phyloP scores from a whole-genome alignment of 64 coral and sea anemone species.

The Anthopleura sola region DNA sequence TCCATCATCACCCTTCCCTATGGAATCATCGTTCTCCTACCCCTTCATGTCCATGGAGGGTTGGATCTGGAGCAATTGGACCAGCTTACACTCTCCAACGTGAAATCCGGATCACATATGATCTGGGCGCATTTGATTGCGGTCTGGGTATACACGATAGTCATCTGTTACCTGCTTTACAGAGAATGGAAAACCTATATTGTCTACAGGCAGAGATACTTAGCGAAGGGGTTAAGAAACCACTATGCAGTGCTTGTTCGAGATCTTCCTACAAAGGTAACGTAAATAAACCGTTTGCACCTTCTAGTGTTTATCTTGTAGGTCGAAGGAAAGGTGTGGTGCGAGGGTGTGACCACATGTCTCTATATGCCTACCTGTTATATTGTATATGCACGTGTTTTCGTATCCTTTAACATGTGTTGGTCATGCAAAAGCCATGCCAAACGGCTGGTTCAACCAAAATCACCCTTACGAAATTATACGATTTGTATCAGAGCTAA shows the following conservation, averaged over 20 bases:
- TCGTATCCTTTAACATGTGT: neutral
- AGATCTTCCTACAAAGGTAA: conserved; percentile 58
- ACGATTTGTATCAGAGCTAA: no score
- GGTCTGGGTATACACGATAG: conserved; percentile 40
- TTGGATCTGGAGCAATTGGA: conserved; percentile 8
- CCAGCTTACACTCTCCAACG: conserved; percentile 39
- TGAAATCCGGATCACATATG: neutral
- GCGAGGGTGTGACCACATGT: conserved; percentile 1
- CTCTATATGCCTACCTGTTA: neutral
- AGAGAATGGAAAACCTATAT: conserved; percentile 54
- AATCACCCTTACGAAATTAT: no score
- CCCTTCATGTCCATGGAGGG: conserved; percentile 33
- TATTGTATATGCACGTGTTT: neutral
- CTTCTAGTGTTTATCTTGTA: neutral
- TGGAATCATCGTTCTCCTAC: conserved; percentile 47
- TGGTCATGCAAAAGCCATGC: neutral
- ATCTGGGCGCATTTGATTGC: conserved; percentile 56
- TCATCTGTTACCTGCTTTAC: conserved; percentile 59
- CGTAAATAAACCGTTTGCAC: neutral
- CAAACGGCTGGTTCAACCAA: neutral
- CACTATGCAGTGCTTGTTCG: conserved; percentile 57
- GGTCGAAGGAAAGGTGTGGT: neutral
- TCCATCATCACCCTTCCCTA: conserved; percentile 50
- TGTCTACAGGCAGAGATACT: conserved; percentile 52
- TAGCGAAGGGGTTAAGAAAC: conserved; percentile 24